These are phyloP conservation scores for Eupristina koningsbergeri DNA, from an alignment of 1,140 invertebrate genomes.

Conservation along the genomic window DNA sequence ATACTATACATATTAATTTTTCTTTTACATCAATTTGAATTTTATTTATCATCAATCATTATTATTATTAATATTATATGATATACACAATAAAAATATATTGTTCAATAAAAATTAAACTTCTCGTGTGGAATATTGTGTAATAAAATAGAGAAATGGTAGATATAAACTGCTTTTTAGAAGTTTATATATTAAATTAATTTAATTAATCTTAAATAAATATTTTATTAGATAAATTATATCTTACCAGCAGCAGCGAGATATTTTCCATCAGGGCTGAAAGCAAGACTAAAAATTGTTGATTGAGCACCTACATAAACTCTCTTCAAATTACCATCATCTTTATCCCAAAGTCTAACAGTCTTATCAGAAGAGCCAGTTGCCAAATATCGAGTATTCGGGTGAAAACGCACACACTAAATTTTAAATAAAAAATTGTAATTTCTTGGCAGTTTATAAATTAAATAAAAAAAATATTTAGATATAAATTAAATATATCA, in stretches of 20 bases:
- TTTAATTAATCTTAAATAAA: too few species aligned
- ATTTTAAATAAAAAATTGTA: constrained; percentile 49
- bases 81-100: too few species aligned
- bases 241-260: constrained; percentile 78
- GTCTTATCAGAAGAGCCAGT: constrained; percentile 85
- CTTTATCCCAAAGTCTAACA: constrained; percentile 82
- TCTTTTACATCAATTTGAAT: too few species aligned
- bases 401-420: constrained; percentile 86
- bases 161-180: too few species aligned
- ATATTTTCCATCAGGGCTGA: constrained; percentile 81
- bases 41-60: too few species aligned
- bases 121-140: too few species aligned
- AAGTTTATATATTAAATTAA: too few species aligned
- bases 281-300: constrained; percentile 77
- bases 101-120: too few species aligned
- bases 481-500: neutral
- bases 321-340: constrained; percentile 77
- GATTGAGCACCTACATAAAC: constrained; percentile 78
- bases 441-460: neutral
- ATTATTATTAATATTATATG: too few species aligned
- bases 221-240: neutral
- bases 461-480: too few species aligned
- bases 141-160: too few species aligned
- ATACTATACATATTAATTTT: too few species aligned
- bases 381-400: constrained; percentile 85